phyloP scores from a whole-genome alignment of 2,797 vertebrate genomes.

The Cossypha dichroa region DNA sequence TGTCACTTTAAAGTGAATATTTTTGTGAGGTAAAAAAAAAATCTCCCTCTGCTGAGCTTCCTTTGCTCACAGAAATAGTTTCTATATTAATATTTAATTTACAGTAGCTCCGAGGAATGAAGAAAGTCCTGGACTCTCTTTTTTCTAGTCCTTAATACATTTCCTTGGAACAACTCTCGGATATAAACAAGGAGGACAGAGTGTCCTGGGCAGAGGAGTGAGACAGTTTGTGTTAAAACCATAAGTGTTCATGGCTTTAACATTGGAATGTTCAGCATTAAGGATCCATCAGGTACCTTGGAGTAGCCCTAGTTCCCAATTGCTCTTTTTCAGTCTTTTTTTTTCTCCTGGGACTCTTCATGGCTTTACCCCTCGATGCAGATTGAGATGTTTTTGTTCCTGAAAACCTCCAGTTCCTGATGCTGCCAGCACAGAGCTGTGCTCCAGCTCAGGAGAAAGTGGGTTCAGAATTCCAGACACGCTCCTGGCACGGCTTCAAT shows the following conservation, averaged over 20 bases:
- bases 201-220: slow-evolving; percentile 34
- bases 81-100: not conserved
- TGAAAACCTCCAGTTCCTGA: not conserved
- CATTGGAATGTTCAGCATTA: not conserved
- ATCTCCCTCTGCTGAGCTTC: not conserved
- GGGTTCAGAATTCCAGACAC: not conserved
- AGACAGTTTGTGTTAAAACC: slow-evolving; percentile 5
- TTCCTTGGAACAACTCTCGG: not conserved
- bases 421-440: not conserved
- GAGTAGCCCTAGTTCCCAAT: not conserved
- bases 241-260: not conserved
- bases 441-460: not conserved
- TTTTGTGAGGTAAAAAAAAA: not conserved
- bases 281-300: not conserved
- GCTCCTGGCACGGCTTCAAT: not conserved
- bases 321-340: not conserved
- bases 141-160: not conserved
- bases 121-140: not conserved
- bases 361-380: not conserved
- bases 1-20: not conserved
- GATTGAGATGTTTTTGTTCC: not conserved
- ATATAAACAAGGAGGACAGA: slow-evolving; percentile 15
- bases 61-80: not conserved
- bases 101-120: not conserved
- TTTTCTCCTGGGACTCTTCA: not conserved